Percentiles rank a stretch among this genome's conserved stretches.
Evolutionary conservation across 2,888 invertebrate genomes (phyloP).

Genomic region (Teleogryllus oceanicus): DNA sequence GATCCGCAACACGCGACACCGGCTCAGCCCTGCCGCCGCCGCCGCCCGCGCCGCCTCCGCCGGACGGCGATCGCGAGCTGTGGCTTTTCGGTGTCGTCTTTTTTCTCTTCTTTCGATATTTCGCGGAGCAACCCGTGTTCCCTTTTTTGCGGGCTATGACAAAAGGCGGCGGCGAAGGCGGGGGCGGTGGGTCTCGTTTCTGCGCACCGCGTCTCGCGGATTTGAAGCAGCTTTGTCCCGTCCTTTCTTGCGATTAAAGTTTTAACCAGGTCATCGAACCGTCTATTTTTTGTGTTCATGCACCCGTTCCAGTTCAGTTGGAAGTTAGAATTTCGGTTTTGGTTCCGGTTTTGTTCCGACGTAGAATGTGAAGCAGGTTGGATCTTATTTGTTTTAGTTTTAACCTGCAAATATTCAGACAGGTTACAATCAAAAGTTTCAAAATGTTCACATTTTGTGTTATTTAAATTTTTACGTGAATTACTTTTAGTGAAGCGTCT

Average conservation of each 20-base stretch:
- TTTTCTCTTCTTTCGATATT: slow-evolving; percentile 6
- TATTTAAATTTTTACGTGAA: too few relatives aligned
- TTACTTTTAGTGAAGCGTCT: too few relatives aligned
- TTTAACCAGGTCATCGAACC: background rate
- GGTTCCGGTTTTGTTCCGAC: too few relatives aligned
- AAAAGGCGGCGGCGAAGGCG: background rate
- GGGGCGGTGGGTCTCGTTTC: background rate
- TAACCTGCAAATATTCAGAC: too few relatives aligned
- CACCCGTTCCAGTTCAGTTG: too few relatives aligned
- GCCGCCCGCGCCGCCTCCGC: background rate
- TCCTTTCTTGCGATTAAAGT: slow-evolving; percentile 8
- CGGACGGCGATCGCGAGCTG: background rate
- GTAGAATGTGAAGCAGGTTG: too few relatives aligned
- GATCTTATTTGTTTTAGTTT: too few relatives aligned
- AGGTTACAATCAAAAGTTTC: too few relatives aligned
- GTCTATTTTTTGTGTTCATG: too few relatives aligned
- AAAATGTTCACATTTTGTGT: too few relatives aligned
- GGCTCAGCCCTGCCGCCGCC: background rate
- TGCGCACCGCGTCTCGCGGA: background rate
- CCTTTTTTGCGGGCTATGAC: background rate
- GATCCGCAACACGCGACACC: slow-evolving; percentile 8
- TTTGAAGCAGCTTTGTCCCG: background rate
- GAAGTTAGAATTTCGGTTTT: too few relatives aligned
- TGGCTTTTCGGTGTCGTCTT: background rate
- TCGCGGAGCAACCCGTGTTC: background rate